Percentiles rank a stretch among this genome's conserved stretches.
phyloP scores from a whole-genome alignment of 2,888 invertebrate species.

The Parascotia fuliginaria region DNA sequence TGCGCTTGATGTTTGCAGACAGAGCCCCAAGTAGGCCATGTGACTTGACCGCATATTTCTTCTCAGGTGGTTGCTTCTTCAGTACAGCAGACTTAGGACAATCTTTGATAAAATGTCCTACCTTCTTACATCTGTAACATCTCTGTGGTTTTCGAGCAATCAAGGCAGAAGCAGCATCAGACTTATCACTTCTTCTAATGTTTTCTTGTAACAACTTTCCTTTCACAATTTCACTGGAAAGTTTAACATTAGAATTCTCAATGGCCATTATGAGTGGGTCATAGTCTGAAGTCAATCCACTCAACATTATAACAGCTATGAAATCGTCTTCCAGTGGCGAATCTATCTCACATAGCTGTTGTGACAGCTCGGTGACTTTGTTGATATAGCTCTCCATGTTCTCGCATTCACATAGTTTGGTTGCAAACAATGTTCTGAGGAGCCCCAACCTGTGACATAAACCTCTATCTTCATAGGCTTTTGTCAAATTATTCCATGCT shows the following conservation, averaged over 20 bases:
- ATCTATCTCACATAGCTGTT: neutral
- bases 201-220: neutral
- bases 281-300: neutral
- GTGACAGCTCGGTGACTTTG: neutral
- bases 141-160: neutral
- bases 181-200: neutral
- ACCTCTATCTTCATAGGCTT: conserved; percentile 1
- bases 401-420: neutral
- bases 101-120: conserved; percentile 5
- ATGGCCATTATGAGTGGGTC: conserved; percentile 5
- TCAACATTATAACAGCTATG: neutral
- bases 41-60: too few relatives aligned
- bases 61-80: too few relatives aligned
- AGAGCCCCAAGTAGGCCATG: neutral
- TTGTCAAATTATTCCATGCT: neutral
- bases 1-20: neutral
- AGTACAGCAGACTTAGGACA: neutral
- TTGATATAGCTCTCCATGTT: neutral
- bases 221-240: conserved; percentile 1
- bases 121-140: conserved; percentile 10
- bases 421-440: neutral
- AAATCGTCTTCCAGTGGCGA: neutral
- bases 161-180: neutral
- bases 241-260: neutral
- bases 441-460: neutral